Base-by-base conservation (phyloP, 2,797 vertebrate genomes). In the Poecilia gillii region DNA sequence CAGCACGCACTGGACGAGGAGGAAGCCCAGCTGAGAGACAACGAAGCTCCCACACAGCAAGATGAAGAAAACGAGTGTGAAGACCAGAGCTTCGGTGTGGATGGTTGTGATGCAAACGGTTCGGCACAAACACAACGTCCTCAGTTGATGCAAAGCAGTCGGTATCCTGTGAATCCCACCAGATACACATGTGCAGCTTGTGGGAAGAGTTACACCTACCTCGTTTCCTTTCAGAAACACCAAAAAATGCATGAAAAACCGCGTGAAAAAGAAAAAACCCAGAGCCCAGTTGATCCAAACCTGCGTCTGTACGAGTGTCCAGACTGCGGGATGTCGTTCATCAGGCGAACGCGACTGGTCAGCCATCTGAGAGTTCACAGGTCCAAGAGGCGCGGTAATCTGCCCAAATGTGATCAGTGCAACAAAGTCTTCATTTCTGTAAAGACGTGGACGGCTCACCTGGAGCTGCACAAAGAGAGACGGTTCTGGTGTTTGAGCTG, bases 401-500 rank as follows among this genome's bases (percentile, higher is more conserved):
- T 39, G 46, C 74, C 33, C 39, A 89, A 73, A 49, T 95, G 94
- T 66, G 86, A 93, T 13, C 82, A 83, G 73, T 95, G 95, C 66
- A 85, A 91, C 86, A 92, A 87, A 84, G 33, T 13, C 12, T 95
- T 96, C 55, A 28, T 4, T 0, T 86, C 84, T 23, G 0, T 4
- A 0, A 76, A 59, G 0, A 73, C 75, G 0, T 94, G 91, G 90
- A 18, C 75, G 41, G 31, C 18, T 72, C 96, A 96, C 25, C 0
- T 78, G 3, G 77, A 93, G 0, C 28, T 90, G 6, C 94, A 96
- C 62, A 85, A 85, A 71, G 76, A 75, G 51, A 91, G 79, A 25
- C 91, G 90, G 0, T 93, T 91, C 72, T 95, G 93, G 93, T 94
- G 94, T 88, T 83, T 91, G 4, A 83, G 80, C 64, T 96, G 94